Evolutionary conservation across 1,140 invertebrate genomes (phyloP).

Genomic region (Neomicropteryx cornuta): DNA sequence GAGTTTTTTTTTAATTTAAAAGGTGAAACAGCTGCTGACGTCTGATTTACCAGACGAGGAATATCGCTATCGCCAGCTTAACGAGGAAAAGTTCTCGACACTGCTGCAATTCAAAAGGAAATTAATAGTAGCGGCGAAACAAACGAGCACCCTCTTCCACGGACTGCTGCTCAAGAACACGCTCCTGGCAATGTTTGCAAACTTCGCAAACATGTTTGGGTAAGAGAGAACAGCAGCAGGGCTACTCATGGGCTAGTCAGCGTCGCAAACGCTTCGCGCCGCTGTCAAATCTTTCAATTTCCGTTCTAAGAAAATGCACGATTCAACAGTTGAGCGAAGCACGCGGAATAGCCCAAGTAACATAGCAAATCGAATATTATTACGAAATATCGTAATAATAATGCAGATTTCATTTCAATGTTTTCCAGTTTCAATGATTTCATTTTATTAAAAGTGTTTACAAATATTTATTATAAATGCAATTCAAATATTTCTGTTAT

Average conservation of each 20-base stretch:
- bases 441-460: too few relatives aligned
- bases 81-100: conserved; percentile 25
- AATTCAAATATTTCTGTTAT: too few relatives aligned
- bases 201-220: conserved; percentile 59
- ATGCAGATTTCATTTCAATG: too few relatives aligned
- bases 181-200: conserved; percentile 41
- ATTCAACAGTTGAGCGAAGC: too few relatives aligned
- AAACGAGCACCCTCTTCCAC: conserved; percentile 32
- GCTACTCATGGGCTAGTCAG: background rate
- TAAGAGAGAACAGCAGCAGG: too few relatives aligned
- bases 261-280: conserved; percentile 1
- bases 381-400: conserved; percentile 4
- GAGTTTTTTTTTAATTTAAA: conserved; percentile 36
- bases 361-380: too few relatives aligned
- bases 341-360: too few relatives aligned
- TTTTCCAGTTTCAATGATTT: too few relatives aligned
- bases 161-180: conserved; percentile 43
- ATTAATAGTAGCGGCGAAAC: conserved; percentile 22
- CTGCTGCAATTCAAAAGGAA: conserved; percentile 14
- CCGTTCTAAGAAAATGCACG: conserved; percentile 2
- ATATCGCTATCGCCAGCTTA: conserved; percentile 10
- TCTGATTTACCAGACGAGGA: too few relatives aligned
- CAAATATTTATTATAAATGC: too few relatives aligned
- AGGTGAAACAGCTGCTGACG: too few relatives aligned
- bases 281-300: conserved; percentile 7